Evolutionary conservation across 2,888 invertebrate species (phyloP).

Genomic region (Physocephala rufipes): DNA sequence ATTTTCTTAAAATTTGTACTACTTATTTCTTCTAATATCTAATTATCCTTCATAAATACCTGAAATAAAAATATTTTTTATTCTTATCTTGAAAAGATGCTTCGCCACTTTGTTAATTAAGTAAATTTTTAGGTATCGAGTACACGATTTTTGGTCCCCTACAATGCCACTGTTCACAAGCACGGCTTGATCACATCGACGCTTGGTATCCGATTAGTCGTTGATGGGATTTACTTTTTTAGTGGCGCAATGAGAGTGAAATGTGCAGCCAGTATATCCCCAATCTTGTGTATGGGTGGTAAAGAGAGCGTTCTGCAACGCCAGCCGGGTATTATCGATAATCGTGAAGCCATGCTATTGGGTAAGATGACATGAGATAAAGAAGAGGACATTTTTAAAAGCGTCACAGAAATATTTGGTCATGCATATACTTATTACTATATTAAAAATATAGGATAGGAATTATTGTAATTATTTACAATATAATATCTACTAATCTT

Average conservation of each 20-base stretch:
- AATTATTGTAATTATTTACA: too few relatives aligned
- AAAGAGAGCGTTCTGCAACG: conserved; percentile 70
- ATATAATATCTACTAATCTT: too few relatives aligned
- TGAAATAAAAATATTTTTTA: too few relatives aligned
- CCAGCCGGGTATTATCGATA: conserved; percentile 69
- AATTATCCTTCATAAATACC: too few relatives aligned
- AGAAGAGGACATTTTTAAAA: too few relatives aligned
- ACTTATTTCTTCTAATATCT: too few relatives aligned
- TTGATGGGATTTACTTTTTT: conserved; percentile 69
- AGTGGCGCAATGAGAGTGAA: conserved; percentile 60
- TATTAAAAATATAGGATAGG: too few relatives aligned
- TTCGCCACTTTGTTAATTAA: too few relatives aligned
- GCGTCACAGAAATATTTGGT: too few relatives aligned
- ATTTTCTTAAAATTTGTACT: too few relatives aligned
- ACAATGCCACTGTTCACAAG: conserved; percentile 68
- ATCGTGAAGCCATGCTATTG: conserved; percentile 71
- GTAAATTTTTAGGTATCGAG: conserved; percentile 67
- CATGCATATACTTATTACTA: too few relatives aligned
- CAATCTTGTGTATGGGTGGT: conserved; percentile 71
- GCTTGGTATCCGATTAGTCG: conserved; percentile 69
- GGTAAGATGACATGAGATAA: conserved; percentile 65
- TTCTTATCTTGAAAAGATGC: too few relatives aligned
- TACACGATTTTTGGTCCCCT: conserved; percentile 67
- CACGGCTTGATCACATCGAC: conserved; percentile 71
- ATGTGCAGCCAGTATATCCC: conserved; percentile 70